These are phyloP conservation scores for Anneissia japonica DNA, from an alignment of 35 echinoderm and acorn worm genomes.

Conservation along the genomic window DNA sequence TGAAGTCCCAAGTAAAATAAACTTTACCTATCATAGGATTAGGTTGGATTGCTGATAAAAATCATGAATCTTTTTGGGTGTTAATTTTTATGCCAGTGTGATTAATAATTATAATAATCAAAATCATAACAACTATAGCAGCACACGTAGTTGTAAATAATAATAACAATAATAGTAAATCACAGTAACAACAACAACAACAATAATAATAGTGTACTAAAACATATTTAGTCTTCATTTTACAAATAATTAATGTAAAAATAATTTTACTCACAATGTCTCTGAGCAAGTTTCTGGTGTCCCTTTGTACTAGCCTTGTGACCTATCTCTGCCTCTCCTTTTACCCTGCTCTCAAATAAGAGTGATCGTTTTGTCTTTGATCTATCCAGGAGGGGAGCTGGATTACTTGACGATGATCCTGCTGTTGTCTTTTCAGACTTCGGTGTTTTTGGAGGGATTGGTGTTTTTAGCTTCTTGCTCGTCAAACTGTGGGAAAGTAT, in stretches of 20 bases:
- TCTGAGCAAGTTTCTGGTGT: conserved; percentile 61
- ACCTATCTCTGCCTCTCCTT: not conserved
- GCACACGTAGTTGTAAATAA: no score
- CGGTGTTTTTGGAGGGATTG: not conserved
- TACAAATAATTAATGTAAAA: not conserved
- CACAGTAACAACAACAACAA: no score
- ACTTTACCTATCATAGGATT: no score
- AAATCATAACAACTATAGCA: no score
- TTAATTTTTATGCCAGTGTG: no score
- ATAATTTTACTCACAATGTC: conserved; percentile 63
- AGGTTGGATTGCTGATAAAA: no score
- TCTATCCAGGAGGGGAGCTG: conserved; percentile 22
- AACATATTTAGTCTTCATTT: not conserved
- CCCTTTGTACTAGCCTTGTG: not conserved
- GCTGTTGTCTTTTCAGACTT: not conserved
- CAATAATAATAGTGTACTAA: no score
- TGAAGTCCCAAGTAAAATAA: no score
- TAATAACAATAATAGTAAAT: no score
- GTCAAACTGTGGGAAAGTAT: not conserved
- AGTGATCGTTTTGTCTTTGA: not conserved
- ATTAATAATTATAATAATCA: no score
- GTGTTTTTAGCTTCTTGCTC: not conserved
- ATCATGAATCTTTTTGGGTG: no score
- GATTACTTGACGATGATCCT: conserved; percentile 7
- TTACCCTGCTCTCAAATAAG: not conserved